Conservation (phyloP, 2,113 vertebrate species). For the Microtus pennsylvanicus region DNA sequence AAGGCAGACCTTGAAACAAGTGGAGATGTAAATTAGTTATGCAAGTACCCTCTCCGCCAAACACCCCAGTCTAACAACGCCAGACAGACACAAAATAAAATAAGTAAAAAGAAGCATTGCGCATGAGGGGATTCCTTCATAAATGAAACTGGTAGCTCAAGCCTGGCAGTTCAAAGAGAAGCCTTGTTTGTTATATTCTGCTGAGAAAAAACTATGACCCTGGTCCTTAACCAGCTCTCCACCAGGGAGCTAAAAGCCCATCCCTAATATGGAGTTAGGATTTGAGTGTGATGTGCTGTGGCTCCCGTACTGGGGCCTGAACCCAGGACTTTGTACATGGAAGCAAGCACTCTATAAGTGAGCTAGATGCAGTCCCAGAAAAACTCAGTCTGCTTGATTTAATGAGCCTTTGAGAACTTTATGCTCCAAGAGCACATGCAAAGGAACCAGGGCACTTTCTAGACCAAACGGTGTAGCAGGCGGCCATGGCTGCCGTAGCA, state of each 20-base stretch:
- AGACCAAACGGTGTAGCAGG: neutral
- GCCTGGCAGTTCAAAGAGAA: neutral
- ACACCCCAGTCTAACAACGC: neutral
- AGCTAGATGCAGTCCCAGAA: neutral
- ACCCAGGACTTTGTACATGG: neutral
- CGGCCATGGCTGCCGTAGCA: neutral
- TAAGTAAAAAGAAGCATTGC: neutral
- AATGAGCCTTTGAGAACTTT: neutral
- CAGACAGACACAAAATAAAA: neutral
- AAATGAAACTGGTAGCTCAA: neutral
- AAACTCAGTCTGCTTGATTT: neutral
- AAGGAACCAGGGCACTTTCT: neutral
- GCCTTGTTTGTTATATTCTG: neutral
- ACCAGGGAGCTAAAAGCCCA: neutral
- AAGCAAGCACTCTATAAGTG: neutral
- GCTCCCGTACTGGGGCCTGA: neutral
- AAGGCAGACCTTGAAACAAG: slow-evolving; percentile 1
- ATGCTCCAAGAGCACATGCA: accelerated
- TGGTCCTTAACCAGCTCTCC: neutral
- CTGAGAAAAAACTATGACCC: neutral
- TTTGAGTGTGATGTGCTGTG: neutral
- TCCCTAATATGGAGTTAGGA: neutral
- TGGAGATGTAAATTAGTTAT: neutral
- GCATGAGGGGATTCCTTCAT: neutral
- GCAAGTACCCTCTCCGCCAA: neutral